A percentile compares a stretch with the other conserved stretches of the same genome.
phyloP scores from a whole-genome alignment of 2,888 invertebrate species.

The Petrophora chlorosata region DNA sequence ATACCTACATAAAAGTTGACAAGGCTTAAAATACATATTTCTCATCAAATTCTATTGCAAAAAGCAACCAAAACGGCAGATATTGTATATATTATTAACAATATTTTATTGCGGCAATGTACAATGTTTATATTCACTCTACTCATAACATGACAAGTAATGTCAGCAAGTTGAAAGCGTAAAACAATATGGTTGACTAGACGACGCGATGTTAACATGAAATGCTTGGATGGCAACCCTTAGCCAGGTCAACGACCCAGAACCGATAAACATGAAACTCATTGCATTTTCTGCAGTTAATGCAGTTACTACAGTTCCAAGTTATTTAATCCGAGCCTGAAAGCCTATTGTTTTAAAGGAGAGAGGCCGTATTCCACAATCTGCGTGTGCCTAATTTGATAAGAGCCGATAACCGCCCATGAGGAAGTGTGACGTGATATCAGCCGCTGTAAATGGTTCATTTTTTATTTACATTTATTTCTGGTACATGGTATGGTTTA shows the following conservation, averaged over 20 bases:
- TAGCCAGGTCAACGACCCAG: constrained; percentile 40
- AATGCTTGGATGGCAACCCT: constrained; percentile 25
- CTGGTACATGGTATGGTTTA: background rate
- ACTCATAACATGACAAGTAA: background rate
- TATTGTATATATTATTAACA: too few relatives aligned
- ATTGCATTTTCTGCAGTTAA: constrained; percentile 41
- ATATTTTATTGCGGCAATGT: too few relatives aligned
- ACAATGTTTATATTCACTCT: background rate
- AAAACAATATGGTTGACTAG: constrained; percentile 5
- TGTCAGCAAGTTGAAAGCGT: background rate
- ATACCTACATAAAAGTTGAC: too few relatives aligned
- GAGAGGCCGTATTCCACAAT: constrained; percentile 46
- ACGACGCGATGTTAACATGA: constrained; percentile 23
- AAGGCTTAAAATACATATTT: too few relatives aligned
- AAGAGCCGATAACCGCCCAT: constrained; percentile 65
- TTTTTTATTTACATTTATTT: constrained; percentile 34
- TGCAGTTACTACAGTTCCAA: constrained; percentile 29
- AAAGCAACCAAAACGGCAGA: too few relatives aligned
- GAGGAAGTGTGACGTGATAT: constrained; percentile 61
- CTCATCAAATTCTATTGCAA: too few relatives aligned
- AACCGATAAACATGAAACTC: constrained; percentile 45
- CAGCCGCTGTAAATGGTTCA: constrained; percentile 39
- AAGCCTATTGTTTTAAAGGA: constrained; percentile 41
- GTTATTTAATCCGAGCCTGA: constrained; percentile 28
- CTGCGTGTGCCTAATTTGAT: constrained; percentile 60